These are phyloP conservation scores for Erpornis zantholeuca DNA, from an alignment of 2,113 vertebrate genomes.

Conservation along the genomic window DNA sequence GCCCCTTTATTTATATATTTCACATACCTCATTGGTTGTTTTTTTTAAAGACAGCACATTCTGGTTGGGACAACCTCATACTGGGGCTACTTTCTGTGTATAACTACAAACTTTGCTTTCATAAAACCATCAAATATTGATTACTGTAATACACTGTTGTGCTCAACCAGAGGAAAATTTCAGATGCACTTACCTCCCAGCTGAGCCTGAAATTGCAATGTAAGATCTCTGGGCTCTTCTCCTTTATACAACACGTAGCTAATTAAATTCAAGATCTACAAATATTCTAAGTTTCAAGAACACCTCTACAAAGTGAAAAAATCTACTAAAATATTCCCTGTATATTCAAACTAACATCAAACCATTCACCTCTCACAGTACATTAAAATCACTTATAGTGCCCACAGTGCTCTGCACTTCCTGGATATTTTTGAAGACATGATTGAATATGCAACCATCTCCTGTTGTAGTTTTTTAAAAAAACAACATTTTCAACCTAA, in stretches of 20 bases:
- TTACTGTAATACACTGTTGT: neutral
- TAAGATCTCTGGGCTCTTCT: neutral
- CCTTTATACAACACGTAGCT: neutral
- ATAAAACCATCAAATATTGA: neutral
- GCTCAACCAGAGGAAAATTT: neutral
- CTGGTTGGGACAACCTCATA: neutral
- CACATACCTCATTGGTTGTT: neutral
- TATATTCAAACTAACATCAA: neutral
- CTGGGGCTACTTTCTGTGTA: neutral
- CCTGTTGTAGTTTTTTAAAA: neutral
- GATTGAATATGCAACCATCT: constrained; percentile 1
- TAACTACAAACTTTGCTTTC: neutral
- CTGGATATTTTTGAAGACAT: neutral
- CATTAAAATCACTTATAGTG: neutral
- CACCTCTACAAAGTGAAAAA: neutral
- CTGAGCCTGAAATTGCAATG: neutral
- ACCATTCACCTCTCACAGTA: neutral
- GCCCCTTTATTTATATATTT: neutral
- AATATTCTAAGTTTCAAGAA: constrained; percentile 10
- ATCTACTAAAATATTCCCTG: neutral
- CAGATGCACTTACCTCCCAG: neutral
- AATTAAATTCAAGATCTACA: neutral
- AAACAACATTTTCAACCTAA: neutral
- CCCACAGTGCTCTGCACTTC: neutral
- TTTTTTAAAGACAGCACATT: neutral